Conservation (phyloP, 2,888 invertebrate genomes). For the Labia minor region DNA sequence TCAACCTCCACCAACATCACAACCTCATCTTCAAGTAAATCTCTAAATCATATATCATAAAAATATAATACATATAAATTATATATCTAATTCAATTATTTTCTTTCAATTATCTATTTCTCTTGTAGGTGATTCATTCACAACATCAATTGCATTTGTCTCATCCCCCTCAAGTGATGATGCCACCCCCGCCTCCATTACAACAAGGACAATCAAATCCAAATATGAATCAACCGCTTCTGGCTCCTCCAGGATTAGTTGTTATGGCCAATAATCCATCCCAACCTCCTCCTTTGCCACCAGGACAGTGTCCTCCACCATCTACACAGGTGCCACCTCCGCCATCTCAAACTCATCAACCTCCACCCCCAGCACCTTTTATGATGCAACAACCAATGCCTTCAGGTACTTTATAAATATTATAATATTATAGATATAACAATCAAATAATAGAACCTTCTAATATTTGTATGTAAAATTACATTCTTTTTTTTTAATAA, state of each 20-base stretch:
- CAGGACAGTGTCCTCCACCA: constrained; percentile 5
- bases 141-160: neutral
- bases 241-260: neutral
- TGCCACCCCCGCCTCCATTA: constrained; percentile 33
- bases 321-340: constrained; percentile 16
- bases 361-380: constrained; percentile 33
- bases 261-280: neutral
- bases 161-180: constrained; percentile 31
- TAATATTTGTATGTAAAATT: too few species aligned
- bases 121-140: neutral
- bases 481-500: too few species aligned
- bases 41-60: neutral
- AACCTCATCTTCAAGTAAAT: constrained; percentile 25
- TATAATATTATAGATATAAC: too few species aligned
- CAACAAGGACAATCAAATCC: constrained; percentile 22
- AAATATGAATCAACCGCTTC: neutral
- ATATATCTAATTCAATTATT: too few species aligned
- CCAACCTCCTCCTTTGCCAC: neutral
- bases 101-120: too few species aligned
- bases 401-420: constrained; percentile 23
- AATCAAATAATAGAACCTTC: too few species aligned
- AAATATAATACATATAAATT: too few species aligned
- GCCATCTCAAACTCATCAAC: constrained; percentile 31
- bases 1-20: neutral
- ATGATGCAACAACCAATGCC: constrained; percentile 35